Percentiles rank a stretch among this genome's conserved stretches.
These are phyloP conservation scores for Sebastes hopkinsi DNA, from an alignment of 2,797 vertebrate species.

Conservation along the genomic window DNA sequence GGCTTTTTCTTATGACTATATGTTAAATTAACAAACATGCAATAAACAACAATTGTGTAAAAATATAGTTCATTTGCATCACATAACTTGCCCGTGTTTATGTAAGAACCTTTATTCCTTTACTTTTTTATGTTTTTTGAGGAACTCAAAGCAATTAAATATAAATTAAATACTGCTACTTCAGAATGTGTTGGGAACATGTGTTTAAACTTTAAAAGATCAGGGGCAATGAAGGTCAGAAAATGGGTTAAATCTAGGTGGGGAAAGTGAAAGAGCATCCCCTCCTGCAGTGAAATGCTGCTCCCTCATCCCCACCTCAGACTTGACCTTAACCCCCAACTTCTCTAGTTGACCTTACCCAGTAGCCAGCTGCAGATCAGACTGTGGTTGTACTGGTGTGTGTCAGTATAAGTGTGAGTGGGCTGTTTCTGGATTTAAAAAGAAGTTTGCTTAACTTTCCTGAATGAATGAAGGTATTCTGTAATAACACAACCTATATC, in stretches of 20 bases:
- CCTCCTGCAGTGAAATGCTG: neutral
- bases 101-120: neutral
- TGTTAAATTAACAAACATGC: neutral
- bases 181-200: neutral
- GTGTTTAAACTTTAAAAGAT: neutral
- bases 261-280: neutral
- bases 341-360: neutral
- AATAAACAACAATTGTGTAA: neutral
- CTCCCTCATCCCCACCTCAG: neutral
- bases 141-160: neutral
- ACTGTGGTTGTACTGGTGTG: neutral
- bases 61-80: neutral
- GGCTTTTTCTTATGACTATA: neutral
- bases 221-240: neutral
- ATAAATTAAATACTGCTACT: neutral
- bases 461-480: neutral
- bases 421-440: neutral
- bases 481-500: neutral
- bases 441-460: neutral
- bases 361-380: neutral
- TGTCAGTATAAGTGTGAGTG: neutral
- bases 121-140: neutral
- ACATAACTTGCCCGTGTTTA: neutral
- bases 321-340: neutral
- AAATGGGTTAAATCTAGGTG: neutral